Conservation (phyloP, 2,888 invertebrate species). For the Heliconius sara region DNA sequence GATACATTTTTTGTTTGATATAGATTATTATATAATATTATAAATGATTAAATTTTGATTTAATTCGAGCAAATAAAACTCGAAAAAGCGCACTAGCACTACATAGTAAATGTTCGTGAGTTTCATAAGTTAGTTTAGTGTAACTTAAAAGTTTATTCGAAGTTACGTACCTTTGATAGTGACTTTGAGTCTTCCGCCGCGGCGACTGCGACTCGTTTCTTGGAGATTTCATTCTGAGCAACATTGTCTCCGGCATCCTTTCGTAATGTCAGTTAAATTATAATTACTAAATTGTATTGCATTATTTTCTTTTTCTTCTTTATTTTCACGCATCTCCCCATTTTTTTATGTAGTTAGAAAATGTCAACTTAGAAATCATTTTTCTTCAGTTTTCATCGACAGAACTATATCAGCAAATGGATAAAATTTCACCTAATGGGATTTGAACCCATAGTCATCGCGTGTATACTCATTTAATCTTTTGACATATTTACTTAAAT, state of each 20-base stretch:
- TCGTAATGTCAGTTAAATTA: conserved; percentile 8
- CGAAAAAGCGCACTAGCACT: conserved; percentile 62
- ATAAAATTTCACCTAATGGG: neutral
- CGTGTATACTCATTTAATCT: neutral
- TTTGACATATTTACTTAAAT: neutral
- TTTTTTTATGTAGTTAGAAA: neutral
- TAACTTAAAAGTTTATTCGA: neutral
- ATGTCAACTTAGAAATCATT: neutral
- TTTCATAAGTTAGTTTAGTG: conserved; percentile 8
- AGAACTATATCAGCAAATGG: neutral
- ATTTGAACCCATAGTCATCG: neutral
- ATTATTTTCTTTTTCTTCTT: neutral
- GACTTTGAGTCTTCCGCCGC: conserved; percentile 67
- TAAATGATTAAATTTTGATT: conserved; percentile 21
- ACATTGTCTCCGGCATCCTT: conserved; percentile 75
- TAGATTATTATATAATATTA: conserved; percentile 8
- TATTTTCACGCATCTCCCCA: neutral
- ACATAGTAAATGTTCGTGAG: conserved; percentile 37
- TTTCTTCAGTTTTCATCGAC: neutral
- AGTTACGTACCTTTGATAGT: conserved; percentile 68
- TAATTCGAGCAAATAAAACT: conserved; percentile 60
- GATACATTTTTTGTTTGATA: conserved; percentile 5
- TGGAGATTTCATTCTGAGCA: conserved; percentile 69
- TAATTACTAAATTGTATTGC: neutral
- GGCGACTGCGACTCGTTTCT: conserved; percentile 69